Evolutionary conservation across 2,797 vertebrate species (phyloP).

Genomic region (Anniella stebbinsi): DNA sequence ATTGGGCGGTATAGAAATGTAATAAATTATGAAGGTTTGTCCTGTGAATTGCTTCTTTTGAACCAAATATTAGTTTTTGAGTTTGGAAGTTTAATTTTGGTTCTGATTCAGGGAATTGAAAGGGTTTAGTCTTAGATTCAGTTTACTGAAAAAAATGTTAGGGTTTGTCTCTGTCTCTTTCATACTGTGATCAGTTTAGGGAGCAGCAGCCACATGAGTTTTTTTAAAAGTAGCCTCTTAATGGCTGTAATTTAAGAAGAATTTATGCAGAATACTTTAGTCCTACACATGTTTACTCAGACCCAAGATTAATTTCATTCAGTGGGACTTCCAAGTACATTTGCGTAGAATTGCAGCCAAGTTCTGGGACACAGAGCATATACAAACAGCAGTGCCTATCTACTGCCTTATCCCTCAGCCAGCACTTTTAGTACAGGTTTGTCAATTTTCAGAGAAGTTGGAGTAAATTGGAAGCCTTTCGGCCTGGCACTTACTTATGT

Average conservation of each 20-base stretch:
- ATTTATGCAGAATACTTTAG: neutral
- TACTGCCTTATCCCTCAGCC: neutral
- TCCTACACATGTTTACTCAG: neutral
- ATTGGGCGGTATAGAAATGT: neutral
- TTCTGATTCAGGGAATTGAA: slow-evolving; percentile 9
- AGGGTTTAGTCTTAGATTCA: neutral
- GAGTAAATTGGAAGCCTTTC: slow-evolving; percentile 6
- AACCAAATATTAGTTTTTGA: neutral
- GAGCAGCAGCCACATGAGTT: neutral
- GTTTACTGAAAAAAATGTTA: neutral
- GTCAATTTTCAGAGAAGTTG: neutral
- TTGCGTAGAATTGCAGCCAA: neutral
- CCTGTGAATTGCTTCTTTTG: neutral
- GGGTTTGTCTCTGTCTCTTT: no score
- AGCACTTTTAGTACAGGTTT: neutral
- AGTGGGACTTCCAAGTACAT: neutral
- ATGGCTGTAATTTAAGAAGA: neutral
- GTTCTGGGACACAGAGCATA: neutral
- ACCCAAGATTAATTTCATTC: neutral
- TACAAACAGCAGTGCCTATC: neutral
- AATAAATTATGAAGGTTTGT: neutral
- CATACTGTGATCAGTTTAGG: neutral
- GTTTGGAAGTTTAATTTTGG: neutral
- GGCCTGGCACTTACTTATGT: neutral
- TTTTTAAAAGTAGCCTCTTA: neutral